These are phyloP conservation scores for Latheticus oryzae DNA, from an alignment of 2,888 invertebrate species.

Conservation along the genomic window DNA sequence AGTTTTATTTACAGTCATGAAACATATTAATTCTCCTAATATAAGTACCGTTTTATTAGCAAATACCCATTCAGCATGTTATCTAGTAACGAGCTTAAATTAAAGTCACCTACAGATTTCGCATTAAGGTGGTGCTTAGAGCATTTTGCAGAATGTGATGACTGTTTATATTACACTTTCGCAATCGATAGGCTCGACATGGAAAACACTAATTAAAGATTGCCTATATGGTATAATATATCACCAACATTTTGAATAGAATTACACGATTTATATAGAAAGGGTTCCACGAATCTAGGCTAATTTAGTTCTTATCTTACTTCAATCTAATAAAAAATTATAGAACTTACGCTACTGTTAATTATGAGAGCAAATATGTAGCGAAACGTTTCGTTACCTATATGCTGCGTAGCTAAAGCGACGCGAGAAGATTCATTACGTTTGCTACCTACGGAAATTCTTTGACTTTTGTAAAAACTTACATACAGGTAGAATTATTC, in stretches of 20 bases:
- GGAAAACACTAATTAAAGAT: constrained; percentile 45
- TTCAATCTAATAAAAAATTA: constrained; percentile 31
- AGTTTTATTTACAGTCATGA: constrained; percentile 19
- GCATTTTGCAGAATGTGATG: constrained; percentile 31
- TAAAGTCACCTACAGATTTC: constrained; percentile 23
- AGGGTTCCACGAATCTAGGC: constrained; percentile 45
- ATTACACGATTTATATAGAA: constrained; percentile 42
- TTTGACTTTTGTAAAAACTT: constrained; percentile 8
- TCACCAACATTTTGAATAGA: constrained; percentile 45
- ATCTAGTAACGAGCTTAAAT: constrained; percentile 10
- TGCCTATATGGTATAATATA: constrained; percentile 46
- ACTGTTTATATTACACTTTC: constrained; percentile 34
- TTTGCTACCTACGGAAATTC: constrained; percentile 9
- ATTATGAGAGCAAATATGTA: constrained; percentile 13
- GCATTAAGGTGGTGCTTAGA: constrained; percentile 26
- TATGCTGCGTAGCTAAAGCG: background rate
- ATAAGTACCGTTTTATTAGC: constrained; percentile 28
- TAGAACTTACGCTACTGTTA: constrained; percentile 31
- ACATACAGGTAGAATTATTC: constrained; percentile 32
- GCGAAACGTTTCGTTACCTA: constrained; percentile 4
- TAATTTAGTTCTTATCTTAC: constrained; percentile 45
- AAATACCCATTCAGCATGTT: constrained; percentile 11
- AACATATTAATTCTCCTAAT: constrained; percentile 26
- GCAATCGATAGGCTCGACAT: constrained; percentile 27
- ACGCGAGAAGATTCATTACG: constrained; percentile 14